These are phyloP conservation scores for Mycteria americana DNA, from an alignment of 2,797 vertebrate species.

Conservation along the genomic window DNA sequence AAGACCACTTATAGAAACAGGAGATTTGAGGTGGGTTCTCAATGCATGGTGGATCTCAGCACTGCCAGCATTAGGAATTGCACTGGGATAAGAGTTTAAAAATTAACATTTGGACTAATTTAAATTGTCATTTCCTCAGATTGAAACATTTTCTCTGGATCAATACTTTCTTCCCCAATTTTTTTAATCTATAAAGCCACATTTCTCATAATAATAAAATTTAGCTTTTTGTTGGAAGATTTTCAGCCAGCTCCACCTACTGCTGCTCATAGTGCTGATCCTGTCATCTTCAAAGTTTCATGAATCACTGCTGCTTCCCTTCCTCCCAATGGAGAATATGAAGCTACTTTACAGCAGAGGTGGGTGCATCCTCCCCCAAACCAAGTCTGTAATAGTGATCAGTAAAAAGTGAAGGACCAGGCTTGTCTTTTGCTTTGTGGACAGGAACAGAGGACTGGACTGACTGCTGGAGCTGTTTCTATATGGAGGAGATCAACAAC, in stretches of 20 bases:
- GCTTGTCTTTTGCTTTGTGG: background rate
- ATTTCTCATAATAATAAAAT: background rate
- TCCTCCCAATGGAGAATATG: background rate
- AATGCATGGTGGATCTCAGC: background rate
- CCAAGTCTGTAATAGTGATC: background rate
- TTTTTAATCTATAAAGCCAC: background rate
- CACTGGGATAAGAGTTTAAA: background rate
- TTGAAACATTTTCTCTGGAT: background rate
- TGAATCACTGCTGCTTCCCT: background rate
- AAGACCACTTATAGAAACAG: background rate
- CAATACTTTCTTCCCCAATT: background rate
- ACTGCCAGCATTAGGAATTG: background rate
- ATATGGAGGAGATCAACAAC: background rate
- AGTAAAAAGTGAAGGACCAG: background rate
- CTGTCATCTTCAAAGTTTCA: background rate
- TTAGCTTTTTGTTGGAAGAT: background rate
- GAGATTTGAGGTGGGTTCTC: background rate
- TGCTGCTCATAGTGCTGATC: background rate
- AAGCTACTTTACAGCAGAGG: background rate
- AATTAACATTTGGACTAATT: background rate
- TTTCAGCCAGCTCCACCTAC: constrained; percentile 6
- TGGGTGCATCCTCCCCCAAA: background rate
- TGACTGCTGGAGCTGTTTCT: background rate
- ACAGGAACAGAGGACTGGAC: background rate
- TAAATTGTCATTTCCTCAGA: background rate